Conservation (phyloP, 1,140 invertebrate genomes). For the Drosophila kikkawai region DNA sequence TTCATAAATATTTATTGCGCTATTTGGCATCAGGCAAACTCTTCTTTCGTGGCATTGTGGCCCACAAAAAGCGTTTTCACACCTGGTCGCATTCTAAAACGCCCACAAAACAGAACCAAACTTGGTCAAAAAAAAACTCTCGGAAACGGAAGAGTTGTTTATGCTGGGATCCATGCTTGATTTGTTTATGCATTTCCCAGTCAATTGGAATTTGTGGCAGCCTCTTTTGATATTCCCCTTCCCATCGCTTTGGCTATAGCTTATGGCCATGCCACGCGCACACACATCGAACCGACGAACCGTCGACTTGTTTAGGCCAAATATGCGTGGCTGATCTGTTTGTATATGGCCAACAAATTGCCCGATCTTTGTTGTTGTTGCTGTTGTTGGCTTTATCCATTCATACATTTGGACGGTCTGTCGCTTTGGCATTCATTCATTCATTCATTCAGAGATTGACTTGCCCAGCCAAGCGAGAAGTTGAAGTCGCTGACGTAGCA, state of each 20-base stretch:
- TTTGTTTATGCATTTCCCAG: slow-evolving; percentile 80
- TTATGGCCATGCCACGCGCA: slow-evolving; percentile 78
- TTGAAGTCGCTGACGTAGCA: slow-evolving; percentile 51
- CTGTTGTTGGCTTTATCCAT: slow-evolving; percentile 60
- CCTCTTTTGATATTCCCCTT: slow-evolving; percentile 45
- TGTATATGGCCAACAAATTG: slow-evolving; percentile 81
- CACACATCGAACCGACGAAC: slow-evolving; percentile 22
- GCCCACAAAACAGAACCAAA: slow-evolving; percentile 23
- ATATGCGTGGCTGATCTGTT: slow-evolving; percentile 81
- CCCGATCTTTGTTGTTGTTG: slow-evolving; percentile 43
- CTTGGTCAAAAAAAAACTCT: slow-evolving; percentile 11
- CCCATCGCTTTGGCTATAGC: slow-evolving; percentile 3
- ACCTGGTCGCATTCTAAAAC: slow-evolving; percentile 57
- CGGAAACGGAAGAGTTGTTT: slow-evolving; percentile 19
- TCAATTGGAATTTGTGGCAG: slow-evolving; percentile 69
- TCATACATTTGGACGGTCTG: slow-evolving; percentile 66
- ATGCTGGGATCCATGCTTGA: slow-evolving; percentile 45
- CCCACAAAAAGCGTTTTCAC: slow-evolving; percentile 59
- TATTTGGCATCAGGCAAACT: slow-evolving; percentile 1
- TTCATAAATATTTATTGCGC: slow-evolving; percentile 47
- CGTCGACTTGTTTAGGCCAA: slow-evolving; percentile 72
- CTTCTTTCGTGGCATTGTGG: slow-evolving; percentile 20
- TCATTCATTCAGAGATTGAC: slow-evolving; percentile 81
- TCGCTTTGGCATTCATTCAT: slow-evolving; percentile 47
- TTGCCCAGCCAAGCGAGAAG: slow-evolving; percentile 76